Base-by-base conservation (phyloP, 2,797 vertebrate genomes). In the Danio jaintianensis region DNA sequence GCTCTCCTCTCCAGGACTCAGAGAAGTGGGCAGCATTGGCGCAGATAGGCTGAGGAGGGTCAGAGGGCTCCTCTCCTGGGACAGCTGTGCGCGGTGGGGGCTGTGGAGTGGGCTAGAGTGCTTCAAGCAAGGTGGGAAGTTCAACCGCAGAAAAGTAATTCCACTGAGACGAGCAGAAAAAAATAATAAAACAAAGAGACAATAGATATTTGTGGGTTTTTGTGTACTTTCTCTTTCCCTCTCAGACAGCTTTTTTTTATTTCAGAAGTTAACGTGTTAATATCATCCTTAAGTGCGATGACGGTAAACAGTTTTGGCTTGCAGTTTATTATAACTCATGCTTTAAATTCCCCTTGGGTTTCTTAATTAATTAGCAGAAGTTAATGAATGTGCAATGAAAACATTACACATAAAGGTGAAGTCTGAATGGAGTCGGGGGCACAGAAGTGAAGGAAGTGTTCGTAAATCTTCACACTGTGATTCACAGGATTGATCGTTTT, bases 111-210 rank as follows among this genome's bases (percentile, higher is more conserved):
- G 85, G 84, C 78, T 78, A 82, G 40, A 85, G 81, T 58, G 81
- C 84, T 83, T 71, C 70, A 50, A 86, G 79, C 81, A 78, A 85
- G 84, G 82, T 85, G 81, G 80, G 84, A 86, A 85, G 81, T 85
- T 82, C 81, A 85, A 74, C 80, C 53, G 52, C 75, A 72, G 58
- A 83, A 83, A 83, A 81, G 61, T 73, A 78, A 82, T 70, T 50
- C 58, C 73, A 83, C 42, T 9, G 79, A 77, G 81, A 80, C 59
- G 64, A 68, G 63, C 53, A 78, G 45, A 79, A 61, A 76, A 68
- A 83, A 75, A 68, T n/a, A n/a, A 29, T 29, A 29, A 29, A 29
- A 29, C 29, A 62, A 81, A 47, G 71, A 76, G 36, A 82, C 70
- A 80, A 84, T 71, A 81, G 52, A 84, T 73, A 82, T 64, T 22